Percentiles rank a stretch among this genome's conserved stretches.
These are phyloP conservation scores for Pissodes strobi DNA, from an alignment of 1,140 invertebrate genomes.

Conservation along the genomic window DNA sequence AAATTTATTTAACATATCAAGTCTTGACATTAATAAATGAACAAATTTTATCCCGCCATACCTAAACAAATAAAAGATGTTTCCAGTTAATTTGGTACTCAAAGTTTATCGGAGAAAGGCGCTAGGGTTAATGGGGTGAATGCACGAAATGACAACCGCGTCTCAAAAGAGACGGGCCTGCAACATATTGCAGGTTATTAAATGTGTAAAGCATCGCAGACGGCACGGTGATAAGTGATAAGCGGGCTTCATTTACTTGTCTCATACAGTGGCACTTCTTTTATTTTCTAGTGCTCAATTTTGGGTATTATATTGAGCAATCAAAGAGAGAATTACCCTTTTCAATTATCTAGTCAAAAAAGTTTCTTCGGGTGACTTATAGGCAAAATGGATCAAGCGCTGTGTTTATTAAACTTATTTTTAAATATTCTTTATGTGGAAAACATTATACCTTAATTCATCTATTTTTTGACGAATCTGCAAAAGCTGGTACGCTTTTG, in stretches of 20 bases:
- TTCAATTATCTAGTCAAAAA: neutral
- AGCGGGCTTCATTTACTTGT: slow-evolving; percentile 33
- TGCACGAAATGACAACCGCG: slow-evolving; percentile 32
- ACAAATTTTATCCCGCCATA: slow-evolving; percentile 1
- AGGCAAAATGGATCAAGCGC: too few species aligned
- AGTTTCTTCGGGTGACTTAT: too few species aligned
- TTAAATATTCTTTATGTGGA: too few species aligned
- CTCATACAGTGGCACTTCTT: slow-evolving; percentile 23
- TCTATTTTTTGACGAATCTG: too few species aligned
- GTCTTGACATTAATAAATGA: slow-evolving; percentile 27
- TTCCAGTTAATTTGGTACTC: slow-evolving; percentile 34
- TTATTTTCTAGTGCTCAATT: slow-evolving; percentile 17
- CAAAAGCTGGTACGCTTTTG: too few species aligned
- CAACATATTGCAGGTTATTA: slow-evolving; percentile 39
- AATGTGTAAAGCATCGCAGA: slow-evolving; percentile 33
- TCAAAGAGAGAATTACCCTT: neutral
- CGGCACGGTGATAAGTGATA: slow-evolving; percentile 29
- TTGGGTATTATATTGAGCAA: neutral
- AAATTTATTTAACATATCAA: neutral
- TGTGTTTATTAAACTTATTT: too few species aligned
- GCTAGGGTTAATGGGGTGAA: slow-evolving; percentile 36
- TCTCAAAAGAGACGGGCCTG: slow-evolving; percentile 31
- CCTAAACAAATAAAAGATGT: slow-evolving; percentile 34
- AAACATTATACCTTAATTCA: too few species aligned
- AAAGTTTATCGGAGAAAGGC: slow-evolving; percentile 29